Base-by-base conservation (phyloP, 2,888 invertebrate species). In the Tiliacea citrago region DNA sequence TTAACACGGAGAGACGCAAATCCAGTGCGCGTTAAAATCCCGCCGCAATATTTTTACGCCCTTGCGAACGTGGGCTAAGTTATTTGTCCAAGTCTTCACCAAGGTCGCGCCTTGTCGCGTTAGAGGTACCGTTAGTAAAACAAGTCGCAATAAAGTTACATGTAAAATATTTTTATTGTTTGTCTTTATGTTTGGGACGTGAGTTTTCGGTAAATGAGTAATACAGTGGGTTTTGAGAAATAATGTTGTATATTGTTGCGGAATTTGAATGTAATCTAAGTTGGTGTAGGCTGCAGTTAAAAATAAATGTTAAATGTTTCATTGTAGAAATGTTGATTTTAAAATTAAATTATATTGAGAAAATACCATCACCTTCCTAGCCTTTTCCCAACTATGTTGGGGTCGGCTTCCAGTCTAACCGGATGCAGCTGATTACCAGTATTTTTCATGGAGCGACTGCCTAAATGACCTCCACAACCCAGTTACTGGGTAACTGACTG, bases 1-100 rank as follows among this genome's bases (percentile, higher is more conserved):
- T 35, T 0, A 51, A 29, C 1, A 10, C 10, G 0, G 9, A 51
- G 21, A 35, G 65, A 35, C 6, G 16, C 35, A 51, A 65, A 16
- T 65, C 16, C 9, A 13, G 29, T 29, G 29, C 13, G 0, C 21
- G 1, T 13, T 21, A 16, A 13, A 21, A 35, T 49, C 35, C 9
- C 10, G 6, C 16, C 4, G 10, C 35, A 3, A 66, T 35, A 53
- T 66, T 35, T 51, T 35, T 66, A 53, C 35, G 53, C 65, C n/a
- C 53, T n/a, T 65, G 16, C 47, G 6, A 49, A 29, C 29, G 21
- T 65, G 65, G 49, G 49, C 21, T 29, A n/a, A 81, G 86, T 84
- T 88, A 88, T 83, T 87, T 85, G 83, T 85, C 86, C 84, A 75
- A 58, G 29, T 68, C 65, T 61, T 74, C 83, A 24, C 61, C 87